Evolutionary conservation across 1,140 invertebrate species (phyloP), one percentile per base, ranked within the genome.

Genomic region (Sinella curviseta): DNA sequence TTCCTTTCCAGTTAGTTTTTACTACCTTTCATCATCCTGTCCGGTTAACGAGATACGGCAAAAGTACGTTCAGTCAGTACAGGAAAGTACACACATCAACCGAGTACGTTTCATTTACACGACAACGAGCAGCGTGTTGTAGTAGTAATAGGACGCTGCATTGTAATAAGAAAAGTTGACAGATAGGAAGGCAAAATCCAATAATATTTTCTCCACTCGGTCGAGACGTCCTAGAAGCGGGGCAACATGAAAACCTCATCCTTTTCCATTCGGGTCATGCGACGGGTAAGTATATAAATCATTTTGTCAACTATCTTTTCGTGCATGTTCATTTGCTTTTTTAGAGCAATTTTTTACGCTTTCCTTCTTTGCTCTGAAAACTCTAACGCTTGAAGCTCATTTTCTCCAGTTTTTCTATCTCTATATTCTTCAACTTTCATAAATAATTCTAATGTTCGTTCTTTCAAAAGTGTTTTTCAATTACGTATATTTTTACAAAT

Each of bases 191-290:
- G n/a, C n/a, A n/a, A n/a, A n/a, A n/a, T n/a, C n/a, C n/a, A n/a
- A n/a, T n/a, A n/a, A n/a, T n/a, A n/a, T n/a, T n/a, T n/a, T n/a
- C n/a, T n/a, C n/a, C n/a, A n/a, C n/a, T n/a, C n/a, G n/a, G n/a
- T n/a, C n/a, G n/a, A n/a, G n/a, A n/a, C n/a, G n/a, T n/a, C n/a
- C n/a, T n/a, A n/a, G n/a, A 60, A 77, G 54, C 65, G 74, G 74
- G 79, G 78, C 84, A 90, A 88, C 84, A 92, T 92, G 92, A 93
- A 92, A 90, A 92, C 92, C n/a, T 92, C 92, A 30, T 92, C 92
- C 82, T 93, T 92, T 85, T 93, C 92, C 20, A 89, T 92, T 26
- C 90, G 92, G 81, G 92, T 93, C 80, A 93, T 92, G 92, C 88
- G 92, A 87, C 90, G 92, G 91, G 92, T 92, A 86, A 91, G 91